Conservation (phyloP, 2,113 vertebrate species). For the Cisticola juncidis region DNA sequence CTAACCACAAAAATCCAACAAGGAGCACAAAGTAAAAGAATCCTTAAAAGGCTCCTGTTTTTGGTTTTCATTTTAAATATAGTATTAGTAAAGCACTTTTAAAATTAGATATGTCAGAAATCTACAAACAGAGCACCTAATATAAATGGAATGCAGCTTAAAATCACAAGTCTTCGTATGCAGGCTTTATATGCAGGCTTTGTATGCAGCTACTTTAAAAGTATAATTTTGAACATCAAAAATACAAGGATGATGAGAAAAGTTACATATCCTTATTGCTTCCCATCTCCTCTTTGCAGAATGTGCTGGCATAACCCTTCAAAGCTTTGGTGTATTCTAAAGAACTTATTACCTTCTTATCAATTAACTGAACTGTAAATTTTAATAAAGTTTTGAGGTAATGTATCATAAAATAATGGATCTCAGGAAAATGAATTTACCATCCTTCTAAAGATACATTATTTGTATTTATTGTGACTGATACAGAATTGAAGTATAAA, state of each 20-base stretch:
- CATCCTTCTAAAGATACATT: neutral
- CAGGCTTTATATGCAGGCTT: neutral
- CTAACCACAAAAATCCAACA: constrained; percentile 47
- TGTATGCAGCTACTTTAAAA: neutral
- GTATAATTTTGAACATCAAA: neutral
- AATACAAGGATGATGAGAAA: neutral
- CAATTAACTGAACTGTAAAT: neutral
- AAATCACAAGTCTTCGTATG: neutral
- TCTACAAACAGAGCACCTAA: neutral
- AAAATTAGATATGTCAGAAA: neutral
- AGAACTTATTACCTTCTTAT: neutral
- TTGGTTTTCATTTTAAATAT: constrained; percentile 29
- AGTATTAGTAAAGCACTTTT: neutral
- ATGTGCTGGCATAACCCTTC: neutral
- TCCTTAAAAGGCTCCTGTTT: constrained; percentile 32
- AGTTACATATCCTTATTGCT: neutral
- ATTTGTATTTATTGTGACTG: neutral
- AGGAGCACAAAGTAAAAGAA: constrained; percentile 36
- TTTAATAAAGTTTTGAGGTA: neutral
- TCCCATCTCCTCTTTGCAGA: neutral
- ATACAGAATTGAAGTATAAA: neutral
- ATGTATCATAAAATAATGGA: neutral
- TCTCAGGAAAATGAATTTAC: neutral
- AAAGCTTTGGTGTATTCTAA: neutral
- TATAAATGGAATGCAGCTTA: neutral